Evolutionary conservation across 2,797 vertebrate genomes (phyloP).

Genomic region (Vespertilio murinus): DNA sequence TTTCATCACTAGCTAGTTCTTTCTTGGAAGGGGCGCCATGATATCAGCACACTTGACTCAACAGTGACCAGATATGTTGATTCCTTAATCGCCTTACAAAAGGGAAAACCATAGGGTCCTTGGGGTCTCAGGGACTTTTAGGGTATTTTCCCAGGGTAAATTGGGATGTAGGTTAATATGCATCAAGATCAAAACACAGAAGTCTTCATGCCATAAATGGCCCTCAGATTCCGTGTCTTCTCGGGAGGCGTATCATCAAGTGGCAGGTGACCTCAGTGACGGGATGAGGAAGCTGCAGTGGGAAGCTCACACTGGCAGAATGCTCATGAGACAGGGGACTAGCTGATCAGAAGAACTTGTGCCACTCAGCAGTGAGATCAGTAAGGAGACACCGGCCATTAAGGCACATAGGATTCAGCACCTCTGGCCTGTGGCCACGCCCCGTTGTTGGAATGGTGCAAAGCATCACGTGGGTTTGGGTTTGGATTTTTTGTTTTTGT

Average conservation of each 20-base stretch:
- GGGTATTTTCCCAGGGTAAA: not conserved
- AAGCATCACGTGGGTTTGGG: not conserved
- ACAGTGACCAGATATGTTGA: not conserved
- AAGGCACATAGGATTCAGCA: fast-evolving
- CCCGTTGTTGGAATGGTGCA: not conserved
- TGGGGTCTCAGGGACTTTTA: not conserved
- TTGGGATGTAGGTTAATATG: not conserved
- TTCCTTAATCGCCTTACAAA: not conserved
- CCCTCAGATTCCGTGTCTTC: not conserved
- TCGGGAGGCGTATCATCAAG: not conserved
- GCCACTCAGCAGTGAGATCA: not conserved
- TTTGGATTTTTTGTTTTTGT: not conserved
- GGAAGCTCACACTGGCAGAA: not conserved
- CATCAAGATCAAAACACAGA: not conserved
- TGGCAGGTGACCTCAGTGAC: not conserved
- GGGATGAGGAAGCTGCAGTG: too few species aligned
- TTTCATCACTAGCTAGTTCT: not conserved
- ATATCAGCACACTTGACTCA: not conserved
- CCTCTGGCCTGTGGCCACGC: not conserved
- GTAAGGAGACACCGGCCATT: fast-evolving
- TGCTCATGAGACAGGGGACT: not conserved
- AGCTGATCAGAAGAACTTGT: not conserved
- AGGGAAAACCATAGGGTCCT: not conserved
- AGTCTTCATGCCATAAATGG: not conserved
- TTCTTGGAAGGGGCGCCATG: not conserved